Base-by-base conservation (phyloP, 2,797 vertebrate genomes). In the Siniperca scherzeri region DNA sequence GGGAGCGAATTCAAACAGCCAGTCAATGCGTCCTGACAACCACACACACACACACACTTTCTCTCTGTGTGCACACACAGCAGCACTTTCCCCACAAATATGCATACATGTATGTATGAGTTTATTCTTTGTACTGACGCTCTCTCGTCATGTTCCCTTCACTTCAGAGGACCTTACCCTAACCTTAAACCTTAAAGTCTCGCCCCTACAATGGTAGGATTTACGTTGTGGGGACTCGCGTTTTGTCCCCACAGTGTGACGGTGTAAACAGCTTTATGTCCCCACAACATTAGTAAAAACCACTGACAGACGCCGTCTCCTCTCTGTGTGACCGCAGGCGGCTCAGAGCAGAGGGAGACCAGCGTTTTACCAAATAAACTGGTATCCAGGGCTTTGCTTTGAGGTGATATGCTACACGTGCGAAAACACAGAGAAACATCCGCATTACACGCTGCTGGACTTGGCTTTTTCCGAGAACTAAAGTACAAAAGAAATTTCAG, bases 1-100 rank as follows among this genome's bases (percentile, higher is more conserved):
- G 36, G 59, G 62, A 38, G 52, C 2, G 65, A 27, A 53, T 30
- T 68, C 72, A 70, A 53, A 74, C 77, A 75, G 83, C 62, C 0
- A 73, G 70, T 70, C 80, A 38, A 82, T 87, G 76, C 61, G 70
- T 62, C 68, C 70, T 69, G 82, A 88, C 89, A 87, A 13, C 13
- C 74, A 64, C 55, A 72, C 62, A 81, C 27, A 27, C 57, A 57
- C 84, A 30, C 81, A 71, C 57, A 71, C 72, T 19, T 7, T 19
- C 3, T 52, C 19, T 52, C 21, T 22, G 7, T 22, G 7, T 52
- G 14, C 19, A 53, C 75, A 69, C 62, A 57, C 75, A 66, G 27
- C 65, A 65, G 30, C 52, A 52, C 52, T 52, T 55, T 65, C 27
- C 52, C 44, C 62, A 67, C 62, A 56, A 57, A 77, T 27, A 59